Conservation (phyloP, 2,888 invertebrate genomes). For the Drosophila kambysellisi region DNA sequence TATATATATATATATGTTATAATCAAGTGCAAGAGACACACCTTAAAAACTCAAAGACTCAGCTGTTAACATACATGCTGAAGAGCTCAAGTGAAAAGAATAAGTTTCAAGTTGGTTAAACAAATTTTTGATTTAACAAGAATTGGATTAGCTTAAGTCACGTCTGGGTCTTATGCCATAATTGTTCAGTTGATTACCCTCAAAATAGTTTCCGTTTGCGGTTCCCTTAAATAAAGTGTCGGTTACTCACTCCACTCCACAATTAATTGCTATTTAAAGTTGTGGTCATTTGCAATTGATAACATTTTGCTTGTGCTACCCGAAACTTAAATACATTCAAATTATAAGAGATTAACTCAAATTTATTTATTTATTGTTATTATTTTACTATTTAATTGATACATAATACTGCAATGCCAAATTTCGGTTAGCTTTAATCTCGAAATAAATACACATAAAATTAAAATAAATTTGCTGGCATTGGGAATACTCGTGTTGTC, state of each 20-base stretch:
- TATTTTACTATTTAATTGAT: constrained; percentile 10
- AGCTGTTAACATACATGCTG: not conserved
- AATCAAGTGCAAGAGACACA: not conserved
- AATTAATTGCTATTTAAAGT: not conserved
- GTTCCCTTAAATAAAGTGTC: not conserved
- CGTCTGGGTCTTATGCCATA: not conserved
- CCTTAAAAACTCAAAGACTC: constrained; percentile 3
- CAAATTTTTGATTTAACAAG: not conserved
- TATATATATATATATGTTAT: not conserved
- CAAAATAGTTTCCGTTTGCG: constrained; percentile 1
- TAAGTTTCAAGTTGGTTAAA: not conserved
- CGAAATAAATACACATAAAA: constrained; percentile 13
- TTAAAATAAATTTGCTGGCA: constrained; percentile 23
- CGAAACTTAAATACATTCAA: not conserved
- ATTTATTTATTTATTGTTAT: not conserved
- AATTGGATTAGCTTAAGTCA: not conserved
- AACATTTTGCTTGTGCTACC: not conserved
- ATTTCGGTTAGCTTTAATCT: constrained; percentile 7
- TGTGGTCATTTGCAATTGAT: not conserved
- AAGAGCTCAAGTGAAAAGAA: not conserved
- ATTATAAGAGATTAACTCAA: not conserved
- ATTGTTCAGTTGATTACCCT: not conserved
- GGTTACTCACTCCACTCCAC: not conserved
- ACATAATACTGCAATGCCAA: not conserved
- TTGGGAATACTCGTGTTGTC: constrained; percentile 6